phyloP scores from a whole-genome alignment of 2,113 vertebrate species.

The Mustela lutreola region DNA sequence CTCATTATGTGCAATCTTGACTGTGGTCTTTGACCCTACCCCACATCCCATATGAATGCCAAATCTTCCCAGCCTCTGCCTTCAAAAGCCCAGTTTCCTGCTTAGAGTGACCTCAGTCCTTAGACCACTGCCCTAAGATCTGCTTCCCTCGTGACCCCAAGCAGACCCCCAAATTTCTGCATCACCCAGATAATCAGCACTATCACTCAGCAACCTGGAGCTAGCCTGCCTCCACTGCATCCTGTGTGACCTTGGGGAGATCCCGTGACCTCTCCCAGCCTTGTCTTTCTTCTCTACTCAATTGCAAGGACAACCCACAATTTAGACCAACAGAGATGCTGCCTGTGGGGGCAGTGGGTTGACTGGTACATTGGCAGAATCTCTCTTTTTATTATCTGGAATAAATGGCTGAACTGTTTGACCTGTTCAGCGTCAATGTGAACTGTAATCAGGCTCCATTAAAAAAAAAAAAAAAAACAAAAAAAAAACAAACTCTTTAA shows the following conservation, averaged over 20 bases:
- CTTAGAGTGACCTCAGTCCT: background rate
- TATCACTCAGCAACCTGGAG: background rate
- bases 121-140: background rate
- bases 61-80: background rate
- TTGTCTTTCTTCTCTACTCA: background rate
- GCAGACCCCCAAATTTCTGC: background rate
- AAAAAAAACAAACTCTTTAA: background rate
- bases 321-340: background rate
- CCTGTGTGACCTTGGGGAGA: background rate
- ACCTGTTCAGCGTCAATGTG: background rate
- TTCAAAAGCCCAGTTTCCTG: background rate
- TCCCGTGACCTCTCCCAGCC: background rate
- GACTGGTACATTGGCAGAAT: background rate
- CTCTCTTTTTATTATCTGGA: background rate
- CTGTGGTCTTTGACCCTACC: background rate
- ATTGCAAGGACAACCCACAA: background rate
- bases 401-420: background rate
- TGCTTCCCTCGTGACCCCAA: background rate
- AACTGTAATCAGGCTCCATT: conserved; percentile 3
- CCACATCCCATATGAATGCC: background rate
- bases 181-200: background rate
- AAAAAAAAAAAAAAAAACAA: background rate
- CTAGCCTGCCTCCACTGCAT: background rate
- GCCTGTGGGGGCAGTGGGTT: background rate
- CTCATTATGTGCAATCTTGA: background rate